A percentile compares a stretch with the other conserved stretches of the same genome.
phyloP scores from a whole-genome alignment of 2,113 vertebrate genomes.

The Phasianus colchicus region DNA sequence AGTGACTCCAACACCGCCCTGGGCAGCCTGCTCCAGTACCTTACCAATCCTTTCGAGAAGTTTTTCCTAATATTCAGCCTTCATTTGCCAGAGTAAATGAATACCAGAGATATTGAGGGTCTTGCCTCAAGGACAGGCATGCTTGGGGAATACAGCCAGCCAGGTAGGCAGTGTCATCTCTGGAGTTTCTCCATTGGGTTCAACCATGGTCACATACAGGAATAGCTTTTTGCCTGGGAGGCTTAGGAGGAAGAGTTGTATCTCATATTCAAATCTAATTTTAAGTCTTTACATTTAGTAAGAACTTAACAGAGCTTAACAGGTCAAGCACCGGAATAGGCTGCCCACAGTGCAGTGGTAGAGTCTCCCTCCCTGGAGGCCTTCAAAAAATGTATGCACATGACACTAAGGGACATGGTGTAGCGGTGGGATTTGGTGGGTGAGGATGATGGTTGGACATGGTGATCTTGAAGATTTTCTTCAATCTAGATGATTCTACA shows the following conservation, averaged over 20 bases:
- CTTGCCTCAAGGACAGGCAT: background rate
- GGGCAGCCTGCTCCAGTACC: too few relatives aligned
- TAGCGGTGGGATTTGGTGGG: background rate
- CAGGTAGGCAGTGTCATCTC: background rate
- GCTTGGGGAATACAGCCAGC: background rate
- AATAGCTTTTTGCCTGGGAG: background rate
- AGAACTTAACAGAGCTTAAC: background rate
- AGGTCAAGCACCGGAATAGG: background rate
- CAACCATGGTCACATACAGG: background rate
- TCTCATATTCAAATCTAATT: background rate
- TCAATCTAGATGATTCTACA: background rate
- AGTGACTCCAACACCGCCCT: too few relatives aligned
- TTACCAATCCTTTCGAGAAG: too few relatives aligned
- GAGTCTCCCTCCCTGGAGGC: background rate
- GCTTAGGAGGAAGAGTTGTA: background rate
- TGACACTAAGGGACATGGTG: background rate
- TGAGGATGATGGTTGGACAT: background rate
- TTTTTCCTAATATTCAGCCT: too few relatives aligned
- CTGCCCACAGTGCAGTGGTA: background rate
- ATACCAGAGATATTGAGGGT: rapidly evolving
- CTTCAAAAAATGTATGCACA: background rate
- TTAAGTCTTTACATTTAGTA: background rate
- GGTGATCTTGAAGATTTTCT: background rate
- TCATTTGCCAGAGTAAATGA: background rate
- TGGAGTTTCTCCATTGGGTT: background rate